Base-by-base conservation (phyloP, 1,140 invertebrate species). In the Teleogryllus occipitalis region DNA sequence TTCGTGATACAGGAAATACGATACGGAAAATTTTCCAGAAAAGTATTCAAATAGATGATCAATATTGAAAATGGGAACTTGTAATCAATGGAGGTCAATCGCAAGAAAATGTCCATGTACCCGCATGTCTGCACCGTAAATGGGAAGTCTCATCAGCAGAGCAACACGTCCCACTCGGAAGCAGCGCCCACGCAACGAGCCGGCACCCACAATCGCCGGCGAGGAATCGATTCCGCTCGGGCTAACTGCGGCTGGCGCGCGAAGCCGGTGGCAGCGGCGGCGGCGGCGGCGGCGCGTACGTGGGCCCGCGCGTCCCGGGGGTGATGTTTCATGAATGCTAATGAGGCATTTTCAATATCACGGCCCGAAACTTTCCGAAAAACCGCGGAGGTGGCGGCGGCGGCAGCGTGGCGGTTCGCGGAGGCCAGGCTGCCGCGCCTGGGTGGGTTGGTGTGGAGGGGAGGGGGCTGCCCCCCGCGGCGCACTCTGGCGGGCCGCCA, bases 281-380 rank as follows among this genome's bases (percentile, higher is more conserved):
- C 18, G 54, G 54, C 10, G 54, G 54, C 18, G 54, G 54, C 18
- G 54, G 18, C 1, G 18, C 54, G 54, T 39, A 14, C 54, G 54
- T 10, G 54, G 54, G 54, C 10, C 18, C 10, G 10, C 10, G 54
- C 54, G 54, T 65, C 54, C 54, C 54, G 18, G 10, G 18, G 54
- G 54, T 65, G 54, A 65, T 65, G 54, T 65, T 65, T 18, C 54
- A 65, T 65, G 54, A 10, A 65, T 65, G 54, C 54, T 65, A 65
- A 65, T 65, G 54, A 65, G 54, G 54, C 54, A 65, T 65, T 65
- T 65, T 65, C 54, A 65, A 65, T 65, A 65, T 65, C 54, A 65
- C 54, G 54, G 54, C 18, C 54, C 18, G 10, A 65, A 65, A 65
- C 54, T 65, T 65, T 18, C 54, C 10, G 18, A 65, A 65, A 65